These are phyloP conservation scores for Andrena haemorrhoa DNA, from an alignment of 2,888 invertebrate species.

Conservation along the genomic window DNA sequence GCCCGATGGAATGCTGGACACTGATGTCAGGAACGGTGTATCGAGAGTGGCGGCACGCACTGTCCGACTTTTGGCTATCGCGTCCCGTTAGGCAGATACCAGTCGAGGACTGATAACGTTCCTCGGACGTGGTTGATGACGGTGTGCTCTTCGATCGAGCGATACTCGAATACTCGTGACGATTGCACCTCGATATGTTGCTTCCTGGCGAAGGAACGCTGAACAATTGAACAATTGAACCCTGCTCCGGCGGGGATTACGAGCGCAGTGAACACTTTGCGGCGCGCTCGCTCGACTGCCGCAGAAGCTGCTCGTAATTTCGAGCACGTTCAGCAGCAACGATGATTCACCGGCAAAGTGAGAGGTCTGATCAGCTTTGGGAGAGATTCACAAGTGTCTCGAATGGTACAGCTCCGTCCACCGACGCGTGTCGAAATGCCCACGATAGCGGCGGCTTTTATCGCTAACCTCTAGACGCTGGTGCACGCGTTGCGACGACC, in stretches of 20 bases:
- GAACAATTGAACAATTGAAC: too few species aligned
- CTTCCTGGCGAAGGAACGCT: too few species aligned
- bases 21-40: neutral
- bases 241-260: too few species aligned
- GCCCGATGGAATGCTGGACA: neutral
- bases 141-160: neutral
- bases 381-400: neutral
- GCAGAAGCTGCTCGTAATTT: too few species aligned
- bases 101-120: slow-evolving; percentile 4
- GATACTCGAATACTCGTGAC: neutral
- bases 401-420: neutral
- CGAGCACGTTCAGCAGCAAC: too few species aligned
- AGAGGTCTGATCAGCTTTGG: neutral
- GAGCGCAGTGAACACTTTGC: too few species aligned
- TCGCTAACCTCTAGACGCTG: slow-evolving; percentile 8
- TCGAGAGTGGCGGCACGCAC: neutral
- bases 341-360: neutral
- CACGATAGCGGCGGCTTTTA: slow-evolving; percentile 22
- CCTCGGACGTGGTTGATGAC: neutral
- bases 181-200: neutral
- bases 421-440: slow-evolving; percentile 15
- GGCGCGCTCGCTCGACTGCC: too few species aligned
- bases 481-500: slow-evolving; percentile 34
- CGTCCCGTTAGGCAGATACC: slow-evolving; percentile 4
- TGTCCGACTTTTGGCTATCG: neutral